These are phyloP conservation scores for Callionymus lyra DNA, from an alignment of 2,113 vertebrate species.

Conservation along the genomic window DNA sequence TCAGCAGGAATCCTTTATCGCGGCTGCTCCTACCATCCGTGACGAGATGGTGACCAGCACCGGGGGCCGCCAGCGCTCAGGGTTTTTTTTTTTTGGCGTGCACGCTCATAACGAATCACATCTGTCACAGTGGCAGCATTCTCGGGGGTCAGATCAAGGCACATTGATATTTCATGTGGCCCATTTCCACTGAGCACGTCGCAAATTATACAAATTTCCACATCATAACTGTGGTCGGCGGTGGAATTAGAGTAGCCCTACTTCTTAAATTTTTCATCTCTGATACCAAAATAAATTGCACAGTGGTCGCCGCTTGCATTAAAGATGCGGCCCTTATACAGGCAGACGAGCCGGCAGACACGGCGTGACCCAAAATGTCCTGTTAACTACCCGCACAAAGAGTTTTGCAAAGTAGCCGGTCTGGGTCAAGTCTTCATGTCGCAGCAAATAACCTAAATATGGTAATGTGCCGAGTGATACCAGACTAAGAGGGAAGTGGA, in stretches of 20 bases:
- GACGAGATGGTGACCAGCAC: constrained; percentile 34
- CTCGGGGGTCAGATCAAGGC: constrained; percentile 51
- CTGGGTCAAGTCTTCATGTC: constrained; percentile 43
- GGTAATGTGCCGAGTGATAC: constrained; percentile 47
- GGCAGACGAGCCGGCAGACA: constrained; percentile 8
- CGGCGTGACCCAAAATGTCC: constrained; percentile 33
- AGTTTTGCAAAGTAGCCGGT: constrained; percentile 28
- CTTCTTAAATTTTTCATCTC: constrained; percentile 44
- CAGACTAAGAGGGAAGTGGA: constrained; percentile 47
- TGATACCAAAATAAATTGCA: constrained; percentile 43
- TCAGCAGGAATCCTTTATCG: constrained; percentile 5
- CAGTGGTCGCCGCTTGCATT: constrained; percentile 29
- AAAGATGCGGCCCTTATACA: constrained; percentile 21
- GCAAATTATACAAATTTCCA: constrained; percentile 47
- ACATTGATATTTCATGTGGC: constrained; percentile 43
- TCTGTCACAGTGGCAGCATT: constrained; percentile 41
- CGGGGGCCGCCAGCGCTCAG: constrained; percentile 14
- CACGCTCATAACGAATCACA: constrained; percentile 38
- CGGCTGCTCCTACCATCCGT: constrained; percentile 6
- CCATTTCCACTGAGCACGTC: constrained; percentile 42
- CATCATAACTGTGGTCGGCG: constrained; percentile 34
- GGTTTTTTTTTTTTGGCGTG: constrained; percentile 20
- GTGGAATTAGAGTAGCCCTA: constrained; percentile 40
- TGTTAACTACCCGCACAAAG: constrained; percentile 42
- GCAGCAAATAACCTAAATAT: constrained; percentile 46